These are phyloP conservation scores for Lytechinus variegatus DNA, from an alignment of 35 echinoderm and acorn worm genomes.

Conservation along the genomic window DNA sequence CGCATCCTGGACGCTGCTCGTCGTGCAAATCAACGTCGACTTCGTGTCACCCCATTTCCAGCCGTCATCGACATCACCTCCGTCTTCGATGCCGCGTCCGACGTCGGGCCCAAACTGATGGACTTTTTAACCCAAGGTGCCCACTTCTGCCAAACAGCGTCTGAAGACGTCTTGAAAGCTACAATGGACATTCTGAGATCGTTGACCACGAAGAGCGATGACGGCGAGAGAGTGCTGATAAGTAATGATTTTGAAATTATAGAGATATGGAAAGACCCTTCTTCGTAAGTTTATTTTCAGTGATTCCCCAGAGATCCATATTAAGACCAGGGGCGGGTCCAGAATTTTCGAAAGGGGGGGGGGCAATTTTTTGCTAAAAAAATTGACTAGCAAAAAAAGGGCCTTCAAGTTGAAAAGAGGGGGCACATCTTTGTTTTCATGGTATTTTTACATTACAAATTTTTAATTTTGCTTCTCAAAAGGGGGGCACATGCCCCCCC, in stretches of 20 bases:
- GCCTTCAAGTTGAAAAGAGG: too few relatives aligned
- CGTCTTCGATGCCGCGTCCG: background rate
- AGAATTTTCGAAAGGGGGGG: too few relatives aligned
- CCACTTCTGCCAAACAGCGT: background rate
- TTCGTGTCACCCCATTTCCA: background rate
- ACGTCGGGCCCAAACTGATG: background rate
- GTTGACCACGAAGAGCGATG: background rate
- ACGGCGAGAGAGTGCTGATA: background rate
- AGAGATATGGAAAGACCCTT: background rate
- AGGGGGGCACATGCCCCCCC: too few relatives aligned
- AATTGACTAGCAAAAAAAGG: too few relatives aligned
- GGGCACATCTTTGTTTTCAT: too few relatives aligned
- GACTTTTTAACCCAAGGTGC: conserved; percentile 15
- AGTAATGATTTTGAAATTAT: background rate
- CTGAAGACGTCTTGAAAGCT: background rate
- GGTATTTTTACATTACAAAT: too few relatives aligned
- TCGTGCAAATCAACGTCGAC: conserved; percentile 29
- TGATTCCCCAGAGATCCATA: too few relatives aligned
- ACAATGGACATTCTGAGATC: background rate
- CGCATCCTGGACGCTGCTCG: background rate
- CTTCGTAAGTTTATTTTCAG: background rate
- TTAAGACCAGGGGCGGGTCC: too few relatives aligned
- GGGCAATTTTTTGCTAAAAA: too few relatives aligned
- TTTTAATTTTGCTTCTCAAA: too few relatives aligned
- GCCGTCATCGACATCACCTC: conserved; percentile 11